phyloP scores from a whole-genome alignment of 2,113 vertebrate species.

The Oriolus oriolus region DNA sequence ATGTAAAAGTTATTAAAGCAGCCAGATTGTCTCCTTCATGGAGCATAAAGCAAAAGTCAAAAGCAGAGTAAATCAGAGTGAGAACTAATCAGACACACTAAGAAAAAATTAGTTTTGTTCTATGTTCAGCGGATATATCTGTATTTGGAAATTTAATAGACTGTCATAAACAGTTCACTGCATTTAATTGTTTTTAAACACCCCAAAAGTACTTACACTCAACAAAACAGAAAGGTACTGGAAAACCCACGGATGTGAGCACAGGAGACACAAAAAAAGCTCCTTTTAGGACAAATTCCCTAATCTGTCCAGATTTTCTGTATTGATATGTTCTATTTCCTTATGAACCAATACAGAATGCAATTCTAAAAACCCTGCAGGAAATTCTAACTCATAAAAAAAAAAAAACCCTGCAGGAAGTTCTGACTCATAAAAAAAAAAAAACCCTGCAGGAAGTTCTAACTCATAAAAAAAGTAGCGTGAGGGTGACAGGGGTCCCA shows the following conservation, averaged over 20 bases:
- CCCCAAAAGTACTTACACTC: background rate
- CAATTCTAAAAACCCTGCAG: background rate
- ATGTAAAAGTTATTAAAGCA: conserved; percentile 18
- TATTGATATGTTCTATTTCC: background rate
- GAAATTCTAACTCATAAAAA: background rate
- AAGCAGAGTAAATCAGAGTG: conserved; percentile 2
- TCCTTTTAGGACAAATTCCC: background rate
- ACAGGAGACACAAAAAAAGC: background rate
- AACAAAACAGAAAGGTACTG: background rate
- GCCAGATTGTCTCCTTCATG: conserved; percentile 20
- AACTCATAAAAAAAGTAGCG: background rate
- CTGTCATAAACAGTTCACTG: background rate
- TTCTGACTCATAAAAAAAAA: background rate
- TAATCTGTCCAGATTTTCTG: background rate
- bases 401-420: background rate
- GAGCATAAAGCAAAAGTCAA: conserved; percentile 27
- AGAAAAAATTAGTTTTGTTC: conserved; percentile 1
- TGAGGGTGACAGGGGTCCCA: background rate
- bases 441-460: background rate
- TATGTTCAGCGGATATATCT: background rate
- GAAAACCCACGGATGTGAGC: background rate
- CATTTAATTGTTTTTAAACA: background rate
- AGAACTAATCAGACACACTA: background rate
- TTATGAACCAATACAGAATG: background rate
- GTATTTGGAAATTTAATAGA: background rate